Percentiles rank a stretch among this genome's conserved stretches.
phyloP scores from a whole-genome alignment of 2,113 vertebrate genomes.

The human region GRCh38 chr5:90304001-90304500 shows the following conservation, averaged over 20 bases:
- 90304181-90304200: not conserved
- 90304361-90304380: not conserved
- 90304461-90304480: not conserved
- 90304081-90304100: not conserved
- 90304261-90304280: not conserved
- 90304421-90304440: conserved; percentile 42
- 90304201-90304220: not conserved
- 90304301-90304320: not conserved
- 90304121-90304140: not conserved
- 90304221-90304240: not conserved
- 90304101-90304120: not conserved
- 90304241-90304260: not conserved
- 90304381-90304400: not conserved
- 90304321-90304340: not conserved
- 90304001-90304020: not conserved
- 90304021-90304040: not conserved
- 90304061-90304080: conserved; percentile 22
- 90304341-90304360: conserved; percentile 31
- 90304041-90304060: conserved; percentile 23
- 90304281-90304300: not conserved
- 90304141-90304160: not conserved
- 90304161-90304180: not conserved
- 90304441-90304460: conserved; percentile 49
- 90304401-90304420: not conserved
- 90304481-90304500: not conserved